phyloP scores from a whole-genome alignment of 2,888 invertebrate species.

The Nesidiocoris tenuis region DNA sequence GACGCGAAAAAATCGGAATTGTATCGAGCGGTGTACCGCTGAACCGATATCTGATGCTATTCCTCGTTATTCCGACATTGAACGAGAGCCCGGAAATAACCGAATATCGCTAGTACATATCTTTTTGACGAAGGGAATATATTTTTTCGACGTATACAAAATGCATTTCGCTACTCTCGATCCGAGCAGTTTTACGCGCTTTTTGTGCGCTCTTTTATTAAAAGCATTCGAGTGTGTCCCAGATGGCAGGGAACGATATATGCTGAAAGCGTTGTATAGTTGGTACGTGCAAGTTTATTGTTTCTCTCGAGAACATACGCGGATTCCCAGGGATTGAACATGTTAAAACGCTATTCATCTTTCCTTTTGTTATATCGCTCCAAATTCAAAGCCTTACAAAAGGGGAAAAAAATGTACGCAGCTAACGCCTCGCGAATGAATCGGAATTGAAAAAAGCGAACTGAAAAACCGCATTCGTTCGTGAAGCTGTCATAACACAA shows the following conservation, averaged over 20 bases:
- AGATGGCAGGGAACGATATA: background rate
- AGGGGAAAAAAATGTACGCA: background rate
- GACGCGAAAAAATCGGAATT: no score
- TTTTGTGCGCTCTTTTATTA: background rate
- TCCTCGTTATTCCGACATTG: no score
- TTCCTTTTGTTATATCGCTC: background rate
- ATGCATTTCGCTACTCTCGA: no score
- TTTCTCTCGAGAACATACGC: background rate
- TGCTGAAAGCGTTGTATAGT: background rate
- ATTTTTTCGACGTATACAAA: no score
- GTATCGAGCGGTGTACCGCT: no score
- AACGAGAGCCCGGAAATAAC: no score
- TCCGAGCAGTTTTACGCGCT: no score
- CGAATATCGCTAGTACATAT: no score
- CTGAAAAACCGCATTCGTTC: constrained; percentile 12
- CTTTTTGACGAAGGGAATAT: no score
- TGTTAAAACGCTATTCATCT: background rate
- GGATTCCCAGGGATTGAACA: background rate
- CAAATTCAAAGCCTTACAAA: background rate
- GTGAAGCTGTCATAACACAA: constrained; percentile 30
- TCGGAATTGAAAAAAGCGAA: background rate
- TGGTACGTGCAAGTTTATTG: background rate
- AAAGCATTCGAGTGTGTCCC: background rate
- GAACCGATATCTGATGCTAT: no score
- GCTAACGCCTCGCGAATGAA: background rate